Evolutionary conservation across 2,888 invertebrate species (phyloP), one percentile per base, ranked within the genome.

Genomic region (Caradrina kadenii): DNA sequence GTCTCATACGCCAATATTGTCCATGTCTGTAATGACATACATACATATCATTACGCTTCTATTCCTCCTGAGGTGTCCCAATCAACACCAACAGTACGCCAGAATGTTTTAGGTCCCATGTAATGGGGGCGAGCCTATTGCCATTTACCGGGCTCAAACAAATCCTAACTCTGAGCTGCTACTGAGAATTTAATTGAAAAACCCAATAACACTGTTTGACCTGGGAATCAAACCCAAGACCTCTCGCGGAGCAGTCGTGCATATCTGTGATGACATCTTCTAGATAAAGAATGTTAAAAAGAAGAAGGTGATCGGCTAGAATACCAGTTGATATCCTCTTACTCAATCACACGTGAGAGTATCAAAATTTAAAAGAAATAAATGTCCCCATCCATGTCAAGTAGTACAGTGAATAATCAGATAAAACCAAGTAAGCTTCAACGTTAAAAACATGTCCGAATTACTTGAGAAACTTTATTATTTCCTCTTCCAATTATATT

Each of bases 401-500:
- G 50, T n/a, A 61, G 48, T 62, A 69, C 52, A 73, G 69, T 42
- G 70, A 76, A 64, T 59, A 66, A 69, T 53, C 65, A 63, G 59
- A 67, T 60, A 70, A 60, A 64, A 56, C 26, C 49, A 69, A 56
- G 59, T 79, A 52, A 63, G 75, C 65, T 42, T 78, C 56, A 63
- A 56, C 65, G 65, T 59, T 58, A 42, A 77, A 76, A 74, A 75
- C 70, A 48, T 62, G 63, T 62, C 62, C 58, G 55, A 75, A 62
- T 78, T 63, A 75, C 70, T 58, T 66, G 79, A 71, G 56, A 64
- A 78, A 70, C 63, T 79, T 78, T 75, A 79, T 78, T 78, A 79
- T 79, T 79, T 78, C 78, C 75, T 75, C 76, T 79, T 79, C 75
- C 79, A 79, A 83, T 81, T 81, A 83, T 67, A 79, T 67, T 49